Conservation (phyloP, 2,113 vertebrate genomes). For the Epinephelus moara region DNA sequence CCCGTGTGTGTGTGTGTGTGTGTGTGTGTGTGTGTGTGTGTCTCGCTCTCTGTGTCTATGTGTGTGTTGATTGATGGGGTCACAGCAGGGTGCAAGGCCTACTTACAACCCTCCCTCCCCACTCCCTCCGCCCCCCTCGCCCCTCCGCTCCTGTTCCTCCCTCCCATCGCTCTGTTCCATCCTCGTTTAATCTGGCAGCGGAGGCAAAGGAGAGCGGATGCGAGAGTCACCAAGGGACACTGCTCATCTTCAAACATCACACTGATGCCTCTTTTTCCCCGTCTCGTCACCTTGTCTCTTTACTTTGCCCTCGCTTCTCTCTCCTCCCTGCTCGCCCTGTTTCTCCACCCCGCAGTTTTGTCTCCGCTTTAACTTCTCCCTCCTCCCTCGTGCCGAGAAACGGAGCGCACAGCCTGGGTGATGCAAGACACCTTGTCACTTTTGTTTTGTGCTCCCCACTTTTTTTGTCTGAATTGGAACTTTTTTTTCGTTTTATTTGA, state of each 20-base stretch:
- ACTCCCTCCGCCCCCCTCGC: constrained; percentile 29
- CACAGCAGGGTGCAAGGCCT: constrained; percentile 80
- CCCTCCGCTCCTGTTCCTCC: constrained; percentile 49
- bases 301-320: constrained; percentile 61
- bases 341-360: constrained; percentile 70
- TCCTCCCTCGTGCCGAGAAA: constrained; percentile 30
- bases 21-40: constrained; percentile 19
- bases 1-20: constrained; percentile 31
- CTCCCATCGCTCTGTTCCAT: constrained; percentile 59
- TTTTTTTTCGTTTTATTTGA: constrained; percentile 29
- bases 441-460: constrained; percentile 43
- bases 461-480: constrained; percentile 28
- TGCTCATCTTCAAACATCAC: constrained; percentile 74
- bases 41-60: constrained; percentile 44
- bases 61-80: constrained; percentile 78
- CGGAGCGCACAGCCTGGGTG: constrained; percentile 2
- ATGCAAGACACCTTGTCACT: constrained; percentile 57
- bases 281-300: constrained; percentile 66
- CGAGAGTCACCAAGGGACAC: constrained; percentile 72
- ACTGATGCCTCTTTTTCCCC: constrained; percentile 52
- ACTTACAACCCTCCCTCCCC: constrained; percentile 58
- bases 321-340: constrained; percentile 28
- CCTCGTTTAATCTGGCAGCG: constrained; percentile 72
- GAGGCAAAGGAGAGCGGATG: constrained; percentile 62
- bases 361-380: constrained; percentile 67